phyloP scores from a whole-genome alignment of 2,113 vertebrate species.

The human region GRCh38 chr20:50128501-50129000 shows the following conservation, averaged over 20 bases:
- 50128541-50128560: not conserved
- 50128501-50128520: not conserved
- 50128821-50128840: not conserved
- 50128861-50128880: not conserved
- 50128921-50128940: not conserved
- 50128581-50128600: not conserved
- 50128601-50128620: accelerated
- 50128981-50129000: not conserved
- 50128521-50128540: not conserved
- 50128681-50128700: not conserved
- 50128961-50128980: not conserved
- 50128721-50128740: not conserved
- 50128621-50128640: not conserved
- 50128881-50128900: not conserved
- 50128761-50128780: not conserved
- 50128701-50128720: not conserved
- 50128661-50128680: not conserved
- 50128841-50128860: not conserved
- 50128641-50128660: not conserved
- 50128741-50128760: not conserved
- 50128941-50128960: not conserved
- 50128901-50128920: not conserved
- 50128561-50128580: not conserved
- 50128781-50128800: not conserved
- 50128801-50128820: not conserved